phyloP scores from a whole-genome alignment of 2,888 invertebrate genomes.

The Coremacera marginata region DNA sequence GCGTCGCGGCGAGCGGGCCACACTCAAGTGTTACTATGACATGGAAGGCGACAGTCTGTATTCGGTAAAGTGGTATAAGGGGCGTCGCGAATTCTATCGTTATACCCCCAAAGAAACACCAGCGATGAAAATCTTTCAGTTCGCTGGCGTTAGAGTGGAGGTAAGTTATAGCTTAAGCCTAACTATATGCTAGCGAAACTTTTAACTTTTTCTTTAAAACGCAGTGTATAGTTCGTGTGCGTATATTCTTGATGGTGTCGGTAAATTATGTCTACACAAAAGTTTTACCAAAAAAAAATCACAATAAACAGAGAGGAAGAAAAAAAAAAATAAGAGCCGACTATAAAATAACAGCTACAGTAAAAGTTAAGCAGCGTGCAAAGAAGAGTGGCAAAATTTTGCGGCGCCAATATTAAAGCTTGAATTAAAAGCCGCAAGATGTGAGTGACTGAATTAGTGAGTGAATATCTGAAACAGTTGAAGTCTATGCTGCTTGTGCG shows the following conservation, averaged over 20 bases:
- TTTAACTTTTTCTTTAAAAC: background rate
- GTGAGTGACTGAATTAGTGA: too few species aligned
- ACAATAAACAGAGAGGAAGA: background rate
- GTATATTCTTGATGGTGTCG: background rate
- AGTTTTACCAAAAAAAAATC: background rate
- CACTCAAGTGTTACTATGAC: slow-evolving; percentile 79
- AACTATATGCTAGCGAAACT: background rate
- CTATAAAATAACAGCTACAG: background rate
- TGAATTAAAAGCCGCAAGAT: background rate
- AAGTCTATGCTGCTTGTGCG: background rate
- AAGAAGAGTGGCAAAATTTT: background rate
- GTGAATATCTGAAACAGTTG: background rate
- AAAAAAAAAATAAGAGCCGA: background rate
- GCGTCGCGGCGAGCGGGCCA: slow-evolving; percentile 74
- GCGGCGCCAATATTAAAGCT: background rate
- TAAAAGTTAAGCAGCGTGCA: background rate
- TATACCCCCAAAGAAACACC: slow-evolving; percentile 80
- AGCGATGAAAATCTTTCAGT: slow-evolving; percentile 77
- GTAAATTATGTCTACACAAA: background rate
- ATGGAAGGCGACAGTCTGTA: slow-evolving; percentile 81
- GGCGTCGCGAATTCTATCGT: slow-evolving; percentile 83
- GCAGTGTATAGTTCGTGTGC: background rate
- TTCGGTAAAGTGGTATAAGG: slow-evolving; percentile 88
- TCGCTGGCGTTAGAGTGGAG: slow-evolving; percentile 80
- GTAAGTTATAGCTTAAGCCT: slow-evolving; percentile 73